Percentiles rank a stretch among this genome's conserved stretches.
Conservation (phyloP, 2,797 vertebrate genomes). For the Mormyrops boulengeri region DNA sequence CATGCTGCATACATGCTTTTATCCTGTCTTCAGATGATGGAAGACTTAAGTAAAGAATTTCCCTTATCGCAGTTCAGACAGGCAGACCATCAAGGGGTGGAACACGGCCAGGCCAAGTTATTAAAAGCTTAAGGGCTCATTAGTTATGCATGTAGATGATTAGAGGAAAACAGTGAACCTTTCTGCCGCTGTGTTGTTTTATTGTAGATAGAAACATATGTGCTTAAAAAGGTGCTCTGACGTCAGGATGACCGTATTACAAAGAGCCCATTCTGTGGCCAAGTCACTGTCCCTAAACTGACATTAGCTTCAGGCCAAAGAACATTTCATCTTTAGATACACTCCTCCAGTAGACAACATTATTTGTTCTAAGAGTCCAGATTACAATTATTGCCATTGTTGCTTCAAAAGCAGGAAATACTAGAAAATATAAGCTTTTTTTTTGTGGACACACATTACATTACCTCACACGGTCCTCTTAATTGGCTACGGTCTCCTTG, state of each 20-base stretch:
- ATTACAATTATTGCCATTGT: conserved; percentile 68
- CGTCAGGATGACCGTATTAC: conserved; percentile 78
- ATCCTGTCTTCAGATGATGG: conserved; percentile 28
- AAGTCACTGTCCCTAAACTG: conserved; percentile 77
- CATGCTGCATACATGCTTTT: conserved; percentile 56
- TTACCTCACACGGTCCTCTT: not conserved
- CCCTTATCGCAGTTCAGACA: conserved; percentile 39
- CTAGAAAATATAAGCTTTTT: conserved; percentile 47
- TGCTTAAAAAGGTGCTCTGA: conserved; percentile 74
- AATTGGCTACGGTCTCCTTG: not conserved
- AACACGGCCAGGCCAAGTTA: conserved; percentile 61
- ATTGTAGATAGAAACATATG: conserved; percentile 77
- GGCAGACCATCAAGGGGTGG: conserved; percentile 22
- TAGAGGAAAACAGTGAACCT: conserved; percentile 61
- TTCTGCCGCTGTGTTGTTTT: conserved; percentile 66
- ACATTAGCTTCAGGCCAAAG: conserved; percentile 81
- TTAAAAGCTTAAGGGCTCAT: conserved; percentile 69
- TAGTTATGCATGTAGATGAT: conserved; percentile 81
- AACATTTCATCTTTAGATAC: conserved; percentile 94
- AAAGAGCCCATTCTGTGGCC: conserved; percentile 79
- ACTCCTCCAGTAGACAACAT: conserved; percentile 85
- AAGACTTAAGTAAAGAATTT: conserved; percentile 41
- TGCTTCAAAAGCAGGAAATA: conserved; percentile 47
- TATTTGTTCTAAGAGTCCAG: conserved; percentile 75
- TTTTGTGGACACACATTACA: conserved; percentile 24